Percentiles rank a stretch among this genome's conserved stretches.
Evolutionary conservation across 2,797 vertebrate species (phyloP).

Genomic region (Cirrhinus mrigala): DNA sequence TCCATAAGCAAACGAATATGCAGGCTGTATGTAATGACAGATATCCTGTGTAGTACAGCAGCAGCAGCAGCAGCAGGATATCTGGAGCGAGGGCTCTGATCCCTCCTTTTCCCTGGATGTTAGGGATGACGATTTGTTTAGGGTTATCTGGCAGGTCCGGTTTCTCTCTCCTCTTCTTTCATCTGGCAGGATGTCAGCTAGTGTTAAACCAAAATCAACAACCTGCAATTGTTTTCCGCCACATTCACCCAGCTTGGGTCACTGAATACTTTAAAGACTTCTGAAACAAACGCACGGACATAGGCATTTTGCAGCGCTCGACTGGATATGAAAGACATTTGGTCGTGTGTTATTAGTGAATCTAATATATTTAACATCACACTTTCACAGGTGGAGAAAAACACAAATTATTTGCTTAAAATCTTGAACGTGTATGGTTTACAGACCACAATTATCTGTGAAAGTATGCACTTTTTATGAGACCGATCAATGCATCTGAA

Average conservation of each 20-base stretch:
- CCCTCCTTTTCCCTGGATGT: constrained; percentile 78
- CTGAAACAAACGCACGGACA: background rate
- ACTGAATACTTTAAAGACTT: background rate
- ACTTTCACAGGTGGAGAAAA: background rate
- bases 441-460: background rate
- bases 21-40: constrained; percentile 15
- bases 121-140: constrained; percentile 83
- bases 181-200: constrained; percentile 84
- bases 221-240: constrained; percentile 71
- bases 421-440: background rate
- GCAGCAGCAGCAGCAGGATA: constrained; percentile 68
- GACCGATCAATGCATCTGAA: background rate
- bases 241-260: background rate
- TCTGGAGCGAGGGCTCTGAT: constrained; percentile 66
- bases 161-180: constrained; percentile 70
- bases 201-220: constrained; percentile 76
- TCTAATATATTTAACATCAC: background rate
- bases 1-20: constrained; percentile 57
- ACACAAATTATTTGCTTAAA: background rate
- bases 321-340: background rate
- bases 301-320: background rate
- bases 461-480: background rate
- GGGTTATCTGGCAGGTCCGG: constrained; percentile 80
- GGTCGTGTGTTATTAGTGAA: background rate
- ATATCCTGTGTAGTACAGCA: constrained; percentile 6